phyloP scores from a whole-genome alignment of 2,113 vertebrate genomes.

The Prionailurus viverrinus region DNA sequence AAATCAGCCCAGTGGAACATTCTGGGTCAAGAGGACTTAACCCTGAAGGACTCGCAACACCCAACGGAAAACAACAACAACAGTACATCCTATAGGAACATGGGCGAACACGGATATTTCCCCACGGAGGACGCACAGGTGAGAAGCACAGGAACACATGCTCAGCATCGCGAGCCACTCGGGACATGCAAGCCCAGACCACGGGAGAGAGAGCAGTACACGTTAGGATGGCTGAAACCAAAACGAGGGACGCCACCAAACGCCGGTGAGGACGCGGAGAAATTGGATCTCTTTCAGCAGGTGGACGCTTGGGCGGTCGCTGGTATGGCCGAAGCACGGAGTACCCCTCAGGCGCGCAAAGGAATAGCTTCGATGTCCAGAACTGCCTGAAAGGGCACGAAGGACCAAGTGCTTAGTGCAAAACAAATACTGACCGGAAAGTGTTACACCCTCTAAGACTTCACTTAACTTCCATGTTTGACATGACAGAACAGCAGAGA shows the following conservation, averaged over 20 bases:
- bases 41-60: neutral
- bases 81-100: neutral
- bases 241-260: fast-evolving
- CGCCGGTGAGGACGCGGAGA: neutral
- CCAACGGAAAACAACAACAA: neutral
- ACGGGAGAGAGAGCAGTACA: too few relatives aligned
- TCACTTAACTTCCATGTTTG: neutral
- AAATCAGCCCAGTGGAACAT: neutral
- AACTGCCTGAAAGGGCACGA: neutral
- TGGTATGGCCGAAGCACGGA: fast-evolving
- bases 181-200: neutral
- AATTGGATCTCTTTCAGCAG: neutral
- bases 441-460: neutral
- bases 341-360: fast-evolving
- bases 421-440: neutral
- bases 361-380: neutral
- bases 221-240: neutral
- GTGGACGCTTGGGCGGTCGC: fast-evolving
- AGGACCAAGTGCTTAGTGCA: neutral
- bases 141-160: neutral
- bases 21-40: neutral
- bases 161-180: too few relatives aligned
- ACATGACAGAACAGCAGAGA: neutral
- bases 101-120: neutral
- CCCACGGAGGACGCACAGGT: neutral